These are phyloP conservation scores for Carpatolechia fugitivella DNA, from an alignment of 2,888 invertebrate species.

Conservation along the genomic window DNA sequence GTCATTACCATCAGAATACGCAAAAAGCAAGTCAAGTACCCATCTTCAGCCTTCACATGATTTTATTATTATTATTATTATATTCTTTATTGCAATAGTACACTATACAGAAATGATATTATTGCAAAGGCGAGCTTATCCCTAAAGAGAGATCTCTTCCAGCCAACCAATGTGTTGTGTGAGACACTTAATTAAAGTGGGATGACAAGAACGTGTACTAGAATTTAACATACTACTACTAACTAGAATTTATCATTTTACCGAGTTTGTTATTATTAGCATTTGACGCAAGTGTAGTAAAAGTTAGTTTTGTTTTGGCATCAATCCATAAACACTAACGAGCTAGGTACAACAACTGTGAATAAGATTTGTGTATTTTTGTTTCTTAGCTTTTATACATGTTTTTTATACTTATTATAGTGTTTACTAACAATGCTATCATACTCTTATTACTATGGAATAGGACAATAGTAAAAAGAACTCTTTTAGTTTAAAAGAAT, in stretches of 20 bases:
- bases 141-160: too few species aligned
- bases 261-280: slow-evolving; percentile 10
- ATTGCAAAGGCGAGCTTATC: too few species aligned
- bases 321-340: slow-evolving; percentile 11
- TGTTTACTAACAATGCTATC: not conserved
- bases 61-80: too few species aligned
- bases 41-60: slow-evolving; percentile 3
- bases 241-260: too few species aligned
- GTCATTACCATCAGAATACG: not conserved
- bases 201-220: too few species aligned
- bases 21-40: not conserved
- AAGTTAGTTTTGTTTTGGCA: slow-evolving; percentile 16
- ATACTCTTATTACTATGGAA: too few species aligned
- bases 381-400: not conserved
- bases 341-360: not conserved
- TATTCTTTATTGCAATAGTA: too few species aligned
- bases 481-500: not conserved
- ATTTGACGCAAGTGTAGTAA: slow-evolving; percentile 17
- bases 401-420: not conserved
- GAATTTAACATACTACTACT: too few species aligned
- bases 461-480: too few species aligned
- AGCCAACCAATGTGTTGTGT: too few species aligned
- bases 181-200: too few species aligned
- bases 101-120: too few species aligned
- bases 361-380: slow-evolving; percentile 1